These are phyloP conservation scores for Microcebus tavaratra DNA, from an alignment of 2,113 vertebrate genomes.

Conservation along the genomic window DNA sequence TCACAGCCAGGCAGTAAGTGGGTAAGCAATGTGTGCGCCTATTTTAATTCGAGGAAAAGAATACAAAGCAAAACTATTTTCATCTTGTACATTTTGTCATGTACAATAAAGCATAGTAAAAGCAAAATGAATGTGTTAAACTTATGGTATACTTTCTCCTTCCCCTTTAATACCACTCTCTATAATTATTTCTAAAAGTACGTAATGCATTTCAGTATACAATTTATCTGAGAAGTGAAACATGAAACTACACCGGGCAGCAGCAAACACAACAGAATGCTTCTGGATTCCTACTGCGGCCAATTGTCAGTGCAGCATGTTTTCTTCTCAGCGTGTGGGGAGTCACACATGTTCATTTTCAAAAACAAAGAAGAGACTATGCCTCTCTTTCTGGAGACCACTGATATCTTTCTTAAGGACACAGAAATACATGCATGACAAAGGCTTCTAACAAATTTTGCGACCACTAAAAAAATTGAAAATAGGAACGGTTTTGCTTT, in stretches of 20 bases:
- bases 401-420: neutral
- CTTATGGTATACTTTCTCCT: neutral
- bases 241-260: neutral
- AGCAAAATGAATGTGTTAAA: constrained; percentile 32
- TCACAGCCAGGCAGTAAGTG: neutral
- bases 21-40: neutral
- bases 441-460: neutral
- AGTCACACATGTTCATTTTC: constrained; percentile 48
- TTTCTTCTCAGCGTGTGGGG: constrained; percentile 55
- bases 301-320: constrained; percentile 45
- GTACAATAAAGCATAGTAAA: neutral
- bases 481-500: neutral
- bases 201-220: neutral
- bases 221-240: constrained; percentile 42
- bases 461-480: neutral
- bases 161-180: constrained; percentile 11
- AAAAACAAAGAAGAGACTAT: neutral
- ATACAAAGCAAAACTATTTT: neutral
- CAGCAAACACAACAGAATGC: constrained; percentile 52
- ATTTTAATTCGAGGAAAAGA: neutral
- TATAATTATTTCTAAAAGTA: constrained; percentile 37
- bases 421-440: neutral
- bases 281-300: constrained; percentile 61
- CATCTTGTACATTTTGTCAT: neutral
- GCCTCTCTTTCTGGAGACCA: neutral